Conservation (phyloP, 2,797 vertebrate genomes). For the Poeciliopsis paucimaculata region DNA sequence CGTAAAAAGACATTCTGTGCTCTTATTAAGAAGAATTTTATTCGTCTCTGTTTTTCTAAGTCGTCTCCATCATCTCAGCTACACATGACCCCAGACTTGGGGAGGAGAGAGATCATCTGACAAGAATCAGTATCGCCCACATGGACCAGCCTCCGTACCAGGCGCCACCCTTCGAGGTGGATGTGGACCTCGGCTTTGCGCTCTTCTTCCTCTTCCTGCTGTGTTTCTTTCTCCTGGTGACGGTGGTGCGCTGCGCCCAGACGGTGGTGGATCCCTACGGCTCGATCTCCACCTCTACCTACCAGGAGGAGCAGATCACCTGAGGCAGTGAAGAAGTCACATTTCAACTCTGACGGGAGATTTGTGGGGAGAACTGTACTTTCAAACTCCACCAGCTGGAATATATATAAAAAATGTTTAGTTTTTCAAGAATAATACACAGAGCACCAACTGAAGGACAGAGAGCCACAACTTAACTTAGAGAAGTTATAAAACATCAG, state of each 20-base stretch:
- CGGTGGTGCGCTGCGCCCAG: conserved; percentile 83
- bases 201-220: conserved; percentile 83
- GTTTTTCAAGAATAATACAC: background rate
- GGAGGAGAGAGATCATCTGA: conserved; percentile 16
- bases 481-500: background rate
- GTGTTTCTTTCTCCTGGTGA: conserved; percentile 82
- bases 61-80: conserved; percentile 6
- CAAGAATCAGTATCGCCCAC: conserved; percentile 8
- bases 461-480: background rate
- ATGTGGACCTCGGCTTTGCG: conserved; percentile 85
- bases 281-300: conserved; percentile 84
- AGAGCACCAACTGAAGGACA: background rate
- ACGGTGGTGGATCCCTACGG: conserved; percentile 84
- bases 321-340: conserved; percentile 35
- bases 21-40: background rate
- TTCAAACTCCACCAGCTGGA: background rate
- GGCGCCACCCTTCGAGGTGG: conserved; percentile 70
- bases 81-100: background rate
- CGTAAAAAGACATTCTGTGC: background rate
- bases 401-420: background rate
- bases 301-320: conserved; percentile 86
- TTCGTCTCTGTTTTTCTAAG: conserved; percentile 23
- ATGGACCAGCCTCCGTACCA: conserved; percentile 71
- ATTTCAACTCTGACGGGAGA: background rate
- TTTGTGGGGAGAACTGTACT: background rate